Percentiles rank a stretch among this genome's conserved stretches.
These are phyloP conservation scores for Capitulum mitella DNA, from an alignment of 2,888 invertebrate species.

Conservation along the genomic window DNA sequence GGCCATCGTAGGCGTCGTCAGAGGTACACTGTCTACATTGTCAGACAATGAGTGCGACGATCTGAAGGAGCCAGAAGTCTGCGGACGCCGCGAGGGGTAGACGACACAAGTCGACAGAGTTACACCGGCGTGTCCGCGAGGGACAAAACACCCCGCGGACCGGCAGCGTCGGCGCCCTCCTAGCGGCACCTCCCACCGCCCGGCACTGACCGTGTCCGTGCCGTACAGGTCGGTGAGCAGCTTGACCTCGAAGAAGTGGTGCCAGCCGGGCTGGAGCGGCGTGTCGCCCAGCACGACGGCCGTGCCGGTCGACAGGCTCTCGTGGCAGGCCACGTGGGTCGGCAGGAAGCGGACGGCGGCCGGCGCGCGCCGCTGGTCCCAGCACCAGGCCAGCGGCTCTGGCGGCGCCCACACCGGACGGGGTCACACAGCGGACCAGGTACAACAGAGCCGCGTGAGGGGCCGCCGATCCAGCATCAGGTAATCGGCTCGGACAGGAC, in stretches of 20 bases:
- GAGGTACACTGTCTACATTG: too few species aligned
- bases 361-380: not conserved
- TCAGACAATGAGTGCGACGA: too few species aligned
- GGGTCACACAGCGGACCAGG: not conserved
- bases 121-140: too few species aligned
- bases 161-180: too few species aligned
- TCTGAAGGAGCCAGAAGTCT: too few species aligned
- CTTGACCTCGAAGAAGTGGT: slow-evolving; percentile 8
- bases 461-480: not conserved
- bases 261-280: not conserved
- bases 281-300: not conserved
- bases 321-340: not conserved
- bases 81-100: too few species aligned
- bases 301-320: slow-evolving; percentile 2
- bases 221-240: slow-evolving; percentile 2
- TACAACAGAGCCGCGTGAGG: not conserved
- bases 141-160: too few species aligned
- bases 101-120: too few species aligned
- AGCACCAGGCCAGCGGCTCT: not conserved
- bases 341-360: not conserved
- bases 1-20: too few species aligned
- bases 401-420: not conserved
- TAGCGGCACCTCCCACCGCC: too few species aligned
- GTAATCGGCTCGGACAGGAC: not conserved
- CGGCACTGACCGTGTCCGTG: not conserved